Evolutionary conservation across 2,797 vertebrate genomes (phyloP).

Genomic region (Peromyscus aztecus): DNA sequence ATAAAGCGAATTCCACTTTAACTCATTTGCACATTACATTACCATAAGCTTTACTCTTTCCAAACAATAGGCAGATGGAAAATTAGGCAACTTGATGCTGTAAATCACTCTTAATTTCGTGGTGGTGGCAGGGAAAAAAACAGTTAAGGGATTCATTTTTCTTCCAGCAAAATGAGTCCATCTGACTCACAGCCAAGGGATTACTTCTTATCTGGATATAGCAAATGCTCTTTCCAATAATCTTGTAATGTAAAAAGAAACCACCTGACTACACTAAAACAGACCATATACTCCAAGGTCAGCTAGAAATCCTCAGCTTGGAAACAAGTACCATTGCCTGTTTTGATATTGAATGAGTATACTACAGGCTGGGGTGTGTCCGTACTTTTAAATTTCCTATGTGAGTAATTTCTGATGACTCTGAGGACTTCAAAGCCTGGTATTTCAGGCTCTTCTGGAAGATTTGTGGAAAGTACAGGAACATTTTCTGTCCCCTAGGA

Average conservation of each 20-base stretch:
- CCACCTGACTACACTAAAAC: slow-evolving; percentile 17
- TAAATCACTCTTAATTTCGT: slow-evolving; percentile 84
- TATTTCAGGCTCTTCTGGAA: background rate
- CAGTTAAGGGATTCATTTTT: slow-evolving; percentile 84
- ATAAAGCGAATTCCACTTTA: slow-evolving; percentile 83
- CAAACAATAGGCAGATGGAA: slow-evolving; percentile 87
- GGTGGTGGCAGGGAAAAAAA: slow-evolving; percentile 84
- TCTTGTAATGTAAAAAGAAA: slow-evolving; percentile 66
- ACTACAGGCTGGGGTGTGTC: slow-evolving; percentile 60
- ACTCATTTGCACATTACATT: slow-evolving; percentile 83
- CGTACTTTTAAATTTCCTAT: slow-evolving; percentile 72
- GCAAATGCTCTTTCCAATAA: slow-evolving; percentile 68
- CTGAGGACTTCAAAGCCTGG: slow-evolving; percentile 53
- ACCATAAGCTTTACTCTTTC: slow-evolving; percentile 78
- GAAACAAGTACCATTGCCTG: background rate
- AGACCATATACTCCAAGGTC: slow-evolving; percentile 40
- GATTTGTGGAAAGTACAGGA: background rate
- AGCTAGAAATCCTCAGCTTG: slow-evolving; percentile 62
- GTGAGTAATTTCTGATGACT: slow-evolving; percentile 61
- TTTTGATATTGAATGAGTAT: slow-evolving; percentile 76
- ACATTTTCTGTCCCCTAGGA: background rate
- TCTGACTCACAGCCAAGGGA: slow-evolving; percentile 85
- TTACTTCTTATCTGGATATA: slow-evolving; percentile 87
- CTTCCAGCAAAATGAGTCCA: slow-evolving; percentile 87
- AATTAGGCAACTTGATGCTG: slow-evolving; percentile 82